A percentile compares a stretch with the other conserved stretches of the same genome.
These are phyloP conservation scores for Enteromius mattozi DNA, from an alignment of 2,797 vertebrate genomes.

Conservation along the genomic window DNA sequence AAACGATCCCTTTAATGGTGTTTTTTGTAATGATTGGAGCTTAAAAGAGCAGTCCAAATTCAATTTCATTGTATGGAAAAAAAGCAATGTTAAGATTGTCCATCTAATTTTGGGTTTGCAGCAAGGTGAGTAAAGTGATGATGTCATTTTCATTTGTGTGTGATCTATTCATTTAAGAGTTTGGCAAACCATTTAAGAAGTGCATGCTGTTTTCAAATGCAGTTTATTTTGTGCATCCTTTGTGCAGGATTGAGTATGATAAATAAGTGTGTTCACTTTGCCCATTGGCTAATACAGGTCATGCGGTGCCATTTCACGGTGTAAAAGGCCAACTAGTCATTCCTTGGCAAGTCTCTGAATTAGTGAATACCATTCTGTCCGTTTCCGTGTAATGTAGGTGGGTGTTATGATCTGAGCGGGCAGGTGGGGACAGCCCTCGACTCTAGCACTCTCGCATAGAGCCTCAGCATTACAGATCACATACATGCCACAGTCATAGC, in stretches of 20 bases:
- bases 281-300: slow-evolving; percentile 12
- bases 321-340: slow-evolving; percentile 63
- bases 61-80: not conserved
- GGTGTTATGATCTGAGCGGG: slow-evolving; percentile 87
- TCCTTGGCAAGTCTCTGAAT: slow-evolving; percentile 80
- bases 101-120: not conserved
- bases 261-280: slow-evolving; percentile 4
- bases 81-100: not conserved
- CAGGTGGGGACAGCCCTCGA: slow-evolving; percentile 75
- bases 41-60: not conserved
- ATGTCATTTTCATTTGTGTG: not conserved
- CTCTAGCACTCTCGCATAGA: slow-evolving; percentile 82
- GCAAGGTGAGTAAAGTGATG: not conserved
- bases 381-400: slow-evolving; percentile 88
- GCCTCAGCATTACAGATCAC: slow-evolving; percentile 92
- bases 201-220: slow-evolving; percentile 31
- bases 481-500: slow-evolving; percentile 99
- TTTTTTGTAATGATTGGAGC: not conserved
- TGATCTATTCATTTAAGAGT: not conserved
- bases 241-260: slow-evolving; percentile 8
- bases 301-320: slow-evolving; percentile 37
- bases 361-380: slow-evolving; percentile 88
- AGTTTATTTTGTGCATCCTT: not conserved
- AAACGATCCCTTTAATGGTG: not conserved
- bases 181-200: not conserved